Conservation (phyloP, 1,140 invertebrate species). For the Trissolcus basalis region DNA sequence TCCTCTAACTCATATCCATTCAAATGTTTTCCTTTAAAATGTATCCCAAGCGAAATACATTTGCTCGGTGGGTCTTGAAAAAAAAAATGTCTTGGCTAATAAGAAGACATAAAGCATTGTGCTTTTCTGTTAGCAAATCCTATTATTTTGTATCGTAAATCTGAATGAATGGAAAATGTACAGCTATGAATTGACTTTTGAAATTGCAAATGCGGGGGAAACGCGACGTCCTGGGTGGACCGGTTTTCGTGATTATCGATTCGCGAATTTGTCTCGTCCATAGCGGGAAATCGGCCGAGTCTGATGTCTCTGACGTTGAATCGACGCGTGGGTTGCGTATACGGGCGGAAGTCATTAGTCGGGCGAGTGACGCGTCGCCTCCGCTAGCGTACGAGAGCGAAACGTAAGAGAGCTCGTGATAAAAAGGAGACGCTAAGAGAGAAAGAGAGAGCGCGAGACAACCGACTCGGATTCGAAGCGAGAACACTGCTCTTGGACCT, state of each 20-base stretch:
- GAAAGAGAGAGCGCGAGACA: constrained; percentile 2
- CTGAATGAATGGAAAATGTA: too few species aligned
- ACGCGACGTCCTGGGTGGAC: not conserved
- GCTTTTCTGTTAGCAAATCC: too few species aligned
- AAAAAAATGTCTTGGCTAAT: too few species aligned
- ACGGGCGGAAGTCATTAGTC: constrained; percentile 51
- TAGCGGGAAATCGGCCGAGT: constrained; percentile 9
- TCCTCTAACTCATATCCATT: too few species aligned
- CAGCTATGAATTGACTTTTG: too few species aligned
- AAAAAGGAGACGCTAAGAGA: not conserved
- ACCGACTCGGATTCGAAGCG: constrained; percentile 9
- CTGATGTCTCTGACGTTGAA: constrained; percentile 21
- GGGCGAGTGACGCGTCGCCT: constrained; percentile 28
- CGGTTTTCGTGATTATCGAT: not conserved
- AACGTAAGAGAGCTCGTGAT: constrained; percentile 12
- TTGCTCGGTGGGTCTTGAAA: too few species aligned
- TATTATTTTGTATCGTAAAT: too few species aligned
- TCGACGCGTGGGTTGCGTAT: constrained; percentile 29
- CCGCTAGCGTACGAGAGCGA: constrained; percentile 19
- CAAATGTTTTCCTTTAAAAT: too few species aligned
- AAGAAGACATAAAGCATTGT: too few species aligned
- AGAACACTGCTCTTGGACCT: not conserved
- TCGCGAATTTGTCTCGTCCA: constrained; percentile 9
- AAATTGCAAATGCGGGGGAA: too few species aligned
- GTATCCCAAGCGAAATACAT: too few species aligned